Percentiles rank a stretch among this genome's conserved stretches.
Conservation (phyloP, 2,888 invertebrate species). For the Agonopterix subpropinquella region DNA sequence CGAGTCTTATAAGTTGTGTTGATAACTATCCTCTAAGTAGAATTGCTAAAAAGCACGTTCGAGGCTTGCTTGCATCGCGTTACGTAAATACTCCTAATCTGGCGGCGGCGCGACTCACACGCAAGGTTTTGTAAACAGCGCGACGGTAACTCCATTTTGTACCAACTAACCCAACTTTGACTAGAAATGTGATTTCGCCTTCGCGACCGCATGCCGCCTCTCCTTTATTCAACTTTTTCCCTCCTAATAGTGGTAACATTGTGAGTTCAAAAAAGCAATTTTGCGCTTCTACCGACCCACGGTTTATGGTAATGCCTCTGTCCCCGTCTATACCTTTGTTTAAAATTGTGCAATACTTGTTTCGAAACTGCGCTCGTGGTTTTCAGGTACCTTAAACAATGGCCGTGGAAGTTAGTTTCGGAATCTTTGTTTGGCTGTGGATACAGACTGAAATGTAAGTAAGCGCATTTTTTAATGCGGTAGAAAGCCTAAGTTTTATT, state of each 20-base stretch:
- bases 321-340: conserved; percentile 61
- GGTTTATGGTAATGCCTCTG: conserved; percentile 64
- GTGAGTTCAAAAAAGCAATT: conserved; percentile 73
- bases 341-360: conserved; percentile 66
- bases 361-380: conserved; percentile 53
- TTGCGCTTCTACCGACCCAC: conserved; percentile 45
- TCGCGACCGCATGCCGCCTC: conserved; percentile 34
- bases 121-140: conserved; percentile 43
- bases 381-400: conserved; percentile 59
- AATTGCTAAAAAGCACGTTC: conserved; percentile 65
- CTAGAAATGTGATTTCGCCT: conserved; percentile 48
- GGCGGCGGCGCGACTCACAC: conserved; percentile 37
- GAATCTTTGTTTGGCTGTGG: conserved; percentile 55
- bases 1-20: conserved; percentile 19
- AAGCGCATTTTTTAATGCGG: conserved; percentile 13
- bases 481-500: background rate
- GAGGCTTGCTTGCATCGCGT: conserved; percentile 35
- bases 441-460: conserved; percentile 33
- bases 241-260: conserved; percentile 52
- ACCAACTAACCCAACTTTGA: conserved; percentile 33
- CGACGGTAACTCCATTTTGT: conserved; percentile 30
- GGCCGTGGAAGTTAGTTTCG: conserved; percentile 43
- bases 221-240: conserved; percentile 51
- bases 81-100: conserved; percentile 64
- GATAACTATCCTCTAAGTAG: conserved; percentile 42